A percentile compares a stretch with the other conserved stretches of the same genome.
phyloP scores from a whole-genome alignment of 2,888 invertebrate species.

The Cantharis nigra region DNA sequence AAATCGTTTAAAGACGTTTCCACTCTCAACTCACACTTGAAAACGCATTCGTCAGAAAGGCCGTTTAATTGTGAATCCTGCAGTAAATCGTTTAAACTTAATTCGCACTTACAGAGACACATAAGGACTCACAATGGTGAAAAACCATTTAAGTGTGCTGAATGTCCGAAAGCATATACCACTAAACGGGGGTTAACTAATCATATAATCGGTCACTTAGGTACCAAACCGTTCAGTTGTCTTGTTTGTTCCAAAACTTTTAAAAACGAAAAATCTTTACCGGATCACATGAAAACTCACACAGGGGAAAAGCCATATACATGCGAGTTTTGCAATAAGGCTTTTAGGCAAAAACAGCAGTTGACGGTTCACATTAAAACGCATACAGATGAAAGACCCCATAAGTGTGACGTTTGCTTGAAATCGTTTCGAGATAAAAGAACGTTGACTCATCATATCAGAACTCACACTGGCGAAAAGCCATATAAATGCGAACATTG shows the following conservation, averaged over 20 bases:
- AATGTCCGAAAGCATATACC: not conserved
- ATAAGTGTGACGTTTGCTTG: constrained; percentile 3
- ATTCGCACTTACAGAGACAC: not conserved
- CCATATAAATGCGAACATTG: constrained; percentile 10
- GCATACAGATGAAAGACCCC: constrained; percentile 11
- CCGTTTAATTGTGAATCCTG: constrained; percentile 8
- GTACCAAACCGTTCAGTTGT: constrained; percentile 8
- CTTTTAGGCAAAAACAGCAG: not conserved
- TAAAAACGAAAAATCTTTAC: not conserved
- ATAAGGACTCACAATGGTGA: not conserved
- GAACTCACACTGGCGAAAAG: constrained; percentile 11
- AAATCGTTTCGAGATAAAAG: constrained; percentile 2
- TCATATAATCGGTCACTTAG: constrained; percentile 4
- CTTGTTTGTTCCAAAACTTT: not conserved
- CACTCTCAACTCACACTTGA: not conserved
- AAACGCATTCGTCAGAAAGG: not conserved
- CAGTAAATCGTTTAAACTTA: not conserved
- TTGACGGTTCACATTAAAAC: constrained; percentile 1
- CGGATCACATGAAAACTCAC: constrained; percentile 6
- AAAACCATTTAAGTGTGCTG: constrained; percentile 1
- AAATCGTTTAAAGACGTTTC: constrained; percentile 8
- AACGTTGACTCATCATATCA: constrained; percentile 4
- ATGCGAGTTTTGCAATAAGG: not conserved
- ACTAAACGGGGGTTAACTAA: not conserved
- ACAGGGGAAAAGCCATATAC: constrained; percentile 7